phyloP scores from a whole-genome alignment of 30 jellyfish, hydroid and myxozoan species.

The Cassiopea andromeda region DNA sequence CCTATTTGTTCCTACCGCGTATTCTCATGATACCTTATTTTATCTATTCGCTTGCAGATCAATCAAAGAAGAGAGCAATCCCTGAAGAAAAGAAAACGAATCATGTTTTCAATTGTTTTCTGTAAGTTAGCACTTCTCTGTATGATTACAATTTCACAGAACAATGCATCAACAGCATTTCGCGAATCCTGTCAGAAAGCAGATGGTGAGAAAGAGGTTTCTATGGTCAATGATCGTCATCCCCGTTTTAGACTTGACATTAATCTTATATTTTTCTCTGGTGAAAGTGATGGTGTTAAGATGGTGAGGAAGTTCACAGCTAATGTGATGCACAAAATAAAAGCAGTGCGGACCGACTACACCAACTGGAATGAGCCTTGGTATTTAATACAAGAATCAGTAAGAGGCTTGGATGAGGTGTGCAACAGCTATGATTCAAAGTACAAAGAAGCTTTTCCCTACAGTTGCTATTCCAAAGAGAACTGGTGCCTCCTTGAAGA shows the following conservation, averaged over 20 bases:
- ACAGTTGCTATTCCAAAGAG: conserved; percentile 29
- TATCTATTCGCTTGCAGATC: not conserved
- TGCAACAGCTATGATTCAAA: conserved; percentile 5
- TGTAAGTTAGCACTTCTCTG: not conserved
- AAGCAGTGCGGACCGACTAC: not conserved
- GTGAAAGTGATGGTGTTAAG: not conserved
- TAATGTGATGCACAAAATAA: not conserved
- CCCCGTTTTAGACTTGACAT: not conserved
- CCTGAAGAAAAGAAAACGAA: not conserved
- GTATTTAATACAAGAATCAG: not conserved
- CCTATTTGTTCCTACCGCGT: too few relatives aligned
- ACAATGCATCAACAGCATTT: not conserved
- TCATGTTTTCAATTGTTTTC: not conserved
- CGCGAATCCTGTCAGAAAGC: not conserved
- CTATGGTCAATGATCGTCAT: not conserved
- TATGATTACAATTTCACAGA: not conserved
- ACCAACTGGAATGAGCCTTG: not conserved
- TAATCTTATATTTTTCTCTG: not conserved
- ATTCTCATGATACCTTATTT: not conserved
- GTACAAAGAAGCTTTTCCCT: conserved; percentile 36
- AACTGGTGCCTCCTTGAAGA: conserved; percentile 24
- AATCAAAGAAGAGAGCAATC: not conserved
- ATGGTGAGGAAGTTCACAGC: not conserved
- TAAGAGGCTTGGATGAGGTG: not conserved
- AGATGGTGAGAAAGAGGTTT: not conserved